Conservation (phyloP, 2,797 vertebrate species). For the Platyrinchus mystaceus region DNA sequence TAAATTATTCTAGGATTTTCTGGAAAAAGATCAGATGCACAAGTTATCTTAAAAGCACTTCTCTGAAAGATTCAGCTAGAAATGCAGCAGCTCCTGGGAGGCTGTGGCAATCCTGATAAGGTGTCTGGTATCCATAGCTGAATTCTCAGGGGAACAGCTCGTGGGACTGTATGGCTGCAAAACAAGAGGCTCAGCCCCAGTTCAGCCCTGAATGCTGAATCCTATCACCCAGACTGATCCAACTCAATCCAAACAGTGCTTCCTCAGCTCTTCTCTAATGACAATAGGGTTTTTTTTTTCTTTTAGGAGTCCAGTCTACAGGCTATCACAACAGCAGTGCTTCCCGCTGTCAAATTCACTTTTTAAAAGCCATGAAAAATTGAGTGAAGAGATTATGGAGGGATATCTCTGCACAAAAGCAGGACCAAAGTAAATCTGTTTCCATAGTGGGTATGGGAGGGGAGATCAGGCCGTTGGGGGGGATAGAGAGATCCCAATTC, state of each 20-base stretch:
- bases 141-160: neutral
- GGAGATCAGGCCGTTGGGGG: neutral
- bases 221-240: conserved; percentile 41
- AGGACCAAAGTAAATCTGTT: neutral
- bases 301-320: conserved; percentile 34
- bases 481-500: neutral
- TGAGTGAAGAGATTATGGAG: conserved; percentile 12
- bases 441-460: neutral
- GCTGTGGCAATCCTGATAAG: neutral
- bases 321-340: conserved; percentile 38
- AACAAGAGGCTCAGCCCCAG: conserved; percentile 13
- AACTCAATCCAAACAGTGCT: conserved; percentile 53
- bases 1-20: neutral
- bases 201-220: conserved; percentile 1
- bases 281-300: neutral
- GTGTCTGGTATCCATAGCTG: neutral
- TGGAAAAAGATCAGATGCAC: neutral
- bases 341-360: conserved; percentile 35
- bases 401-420: conserved; percentile 26
- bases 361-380: conserved; percentile 28
- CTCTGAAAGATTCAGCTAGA: neutral
- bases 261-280: conserved; percentile 50
- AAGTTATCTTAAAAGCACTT: neutral
- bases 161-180: neutral
- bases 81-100: neutral